phyloP scores from a whole-genome alignment of 2,797 vertebrate genomes.

The Galago senegalensis region DNA sequence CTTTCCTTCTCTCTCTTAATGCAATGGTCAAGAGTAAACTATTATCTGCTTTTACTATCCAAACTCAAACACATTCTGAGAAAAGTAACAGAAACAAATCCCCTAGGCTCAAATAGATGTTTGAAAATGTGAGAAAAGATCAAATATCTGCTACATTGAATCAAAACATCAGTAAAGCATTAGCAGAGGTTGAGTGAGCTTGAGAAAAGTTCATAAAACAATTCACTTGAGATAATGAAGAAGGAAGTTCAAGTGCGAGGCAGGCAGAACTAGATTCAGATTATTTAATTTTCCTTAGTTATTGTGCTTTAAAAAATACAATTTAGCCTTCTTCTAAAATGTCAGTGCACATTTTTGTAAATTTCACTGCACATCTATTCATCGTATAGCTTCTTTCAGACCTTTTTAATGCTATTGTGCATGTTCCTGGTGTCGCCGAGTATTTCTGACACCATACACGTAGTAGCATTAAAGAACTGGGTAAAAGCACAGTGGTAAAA shows the following conservation, averaged over 20 bases:
- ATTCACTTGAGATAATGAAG: slow-evolving; percentile 67
- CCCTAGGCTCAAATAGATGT: slow-evolving; percentile 6
- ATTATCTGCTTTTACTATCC: neutral
- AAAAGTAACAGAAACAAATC: slow-evolving; percentile 24
- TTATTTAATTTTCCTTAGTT: slow-evolving; percentile 78
- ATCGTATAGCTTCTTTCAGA: slow-evolving; percentile 54
- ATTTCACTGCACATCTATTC: slow-evolving; percentile 78
- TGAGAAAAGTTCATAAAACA: slow-evolving; percentile 70
- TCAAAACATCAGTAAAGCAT: slow-evolving; percentile 62
- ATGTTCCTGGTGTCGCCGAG: neutral
- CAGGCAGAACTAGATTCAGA: slow-evolving; percentile 43
- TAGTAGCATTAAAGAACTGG: slow-evolving; percentile 28
- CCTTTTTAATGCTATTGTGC: slow-evolving; percentile 33
- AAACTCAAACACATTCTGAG: neutral
- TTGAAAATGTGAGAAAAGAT: slow-evolving; percentile 65
- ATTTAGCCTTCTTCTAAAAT: slow-evolving; percentile 75
- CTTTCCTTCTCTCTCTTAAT: slow-evolving; percentile 2
- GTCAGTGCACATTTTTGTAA: slow-evolving; percentile 79
- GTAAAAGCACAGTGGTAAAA: neutral
- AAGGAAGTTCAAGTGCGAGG: slow-evolving; percentile 65
- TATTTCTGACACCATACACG: slow-evolving; percentile 19
- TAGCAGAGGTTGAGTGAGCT: slow-evolving; percentile 60
- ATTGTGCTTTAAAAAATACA: slow-evolving; percentile 60
- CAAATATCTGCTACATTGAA: slow-evolving; percentile 63
- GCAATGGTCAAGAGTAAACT: neutral